phyloP scores from a whole-genome alignment of 2,113 vertebrate genomes.

The Nestor notabilis region DNA sequence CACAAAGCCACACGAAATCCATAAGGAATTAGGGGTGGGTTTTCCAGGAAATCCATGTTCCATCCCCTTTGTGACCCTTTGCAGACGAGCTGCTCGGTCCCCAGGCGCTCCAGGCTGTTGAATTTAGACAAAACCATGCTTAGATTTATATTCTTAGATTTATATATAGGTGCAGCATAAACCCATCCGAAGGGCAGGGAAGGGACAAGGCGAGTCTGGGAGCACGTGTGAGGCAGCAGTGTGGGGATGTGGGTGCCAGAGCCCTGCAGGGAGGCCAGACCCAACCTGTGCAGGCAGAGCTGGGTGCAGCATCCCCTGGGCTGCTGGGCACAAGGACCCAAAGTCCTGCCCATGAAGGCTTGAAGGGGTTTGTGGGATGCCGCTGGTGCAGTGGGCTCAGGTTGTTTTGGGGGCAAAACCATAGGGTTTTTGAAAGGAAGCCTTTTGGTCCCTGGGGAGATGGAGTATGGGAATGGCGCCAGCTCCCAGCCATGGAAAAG shows the following conservation, averaged over 20 bases:
- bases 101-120: neutral
- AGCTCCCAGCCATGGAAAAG: neutral
- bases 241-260: neutral
- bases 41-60: neutral
- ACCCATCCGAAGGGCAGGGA: neutral
- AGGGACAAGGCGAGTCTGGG: neutral
- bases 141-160: neutral
- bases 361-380: neutral
- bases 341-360: neutral
- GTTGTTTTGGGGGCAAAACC: neutral
- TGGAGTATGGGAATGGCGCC: neutral
- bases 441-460: neutral
- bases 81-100: neutral
- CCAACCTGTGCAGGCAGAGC: neutral
- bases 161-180: neutral
- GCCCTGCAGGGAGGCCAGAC: neutral
- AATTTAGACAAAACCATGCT: neutral
- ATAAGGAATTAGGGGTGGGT: neutral
- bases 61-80: neutral
- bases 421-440: neutral
- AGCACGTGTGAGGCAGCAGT: fast-evolving
- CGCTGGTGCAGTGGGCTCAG: fast-evolving
- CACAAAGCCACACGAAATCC: neutral
- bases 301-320: neutral
- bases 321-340: neutral